These are phyloP conservation scores for Daphoenositta chrysoptera DNA, from an alignment of 2,113 vertebrate genomes.

Conservation along the genomic window DNA sequence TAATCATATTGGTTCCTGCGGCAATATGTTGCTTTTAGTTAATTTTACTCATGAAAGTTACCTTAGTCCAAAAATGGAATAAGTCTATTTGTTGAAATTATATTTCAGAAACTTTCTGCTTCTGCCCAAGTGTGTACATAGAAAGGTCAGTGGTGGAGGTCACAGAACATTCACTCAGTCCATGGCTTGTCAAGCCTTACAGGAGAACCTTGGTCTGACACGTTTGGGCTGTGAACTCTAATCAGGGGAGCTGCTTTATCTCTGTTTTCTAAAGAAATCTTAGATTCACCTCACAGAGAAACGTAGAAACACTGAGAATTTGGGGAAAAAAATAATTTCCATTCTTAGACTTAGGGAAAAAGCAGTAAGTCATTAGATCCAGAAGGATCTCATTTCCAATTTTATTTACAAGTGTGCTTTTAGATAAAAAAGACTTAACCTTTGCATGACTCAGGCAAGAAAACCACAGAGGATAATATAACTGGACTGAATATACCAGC, in stretches of 20 bases:
- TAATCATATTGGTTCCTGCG: neutral
- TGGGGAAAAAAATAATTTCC: rapidly evolving
- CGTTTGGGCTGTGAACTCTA: neutral
- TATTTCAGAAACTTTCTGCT: neutral
- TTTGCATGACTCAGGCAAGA: neutral
- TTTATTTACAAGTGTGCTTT: neutral
- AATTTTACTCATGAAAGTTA: neutral
- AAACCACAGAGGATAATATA: neutral
- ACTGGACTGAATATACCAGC: neutral
- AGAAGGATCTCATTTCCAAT: neutral
- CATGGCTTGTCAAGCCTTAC: neutral
- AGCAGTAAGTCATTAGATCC: neutral
- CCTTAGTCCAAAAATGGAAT: neutral
- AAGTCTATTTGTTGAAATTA: neutral
- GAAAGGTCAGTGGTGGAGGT: neutral
- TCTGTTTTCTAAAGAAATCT: neutral
- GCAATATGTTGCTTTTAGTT: neutral
- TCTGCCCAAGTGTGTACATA: neutral
- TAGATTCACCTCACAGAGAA: neutral
- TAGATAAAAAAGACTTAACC: neutral
- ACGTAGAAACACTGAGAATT: neutral
- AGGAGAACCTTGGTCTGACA: neutral
- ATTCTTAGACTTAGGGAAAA: neutral
- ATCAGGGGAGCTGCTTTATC: neutral
- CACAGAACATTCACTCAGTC: neutral